Base-by-base conservation (phyloP, 2,888 invertebrate species). In the Yponomeuta cagnagella region DNA sequence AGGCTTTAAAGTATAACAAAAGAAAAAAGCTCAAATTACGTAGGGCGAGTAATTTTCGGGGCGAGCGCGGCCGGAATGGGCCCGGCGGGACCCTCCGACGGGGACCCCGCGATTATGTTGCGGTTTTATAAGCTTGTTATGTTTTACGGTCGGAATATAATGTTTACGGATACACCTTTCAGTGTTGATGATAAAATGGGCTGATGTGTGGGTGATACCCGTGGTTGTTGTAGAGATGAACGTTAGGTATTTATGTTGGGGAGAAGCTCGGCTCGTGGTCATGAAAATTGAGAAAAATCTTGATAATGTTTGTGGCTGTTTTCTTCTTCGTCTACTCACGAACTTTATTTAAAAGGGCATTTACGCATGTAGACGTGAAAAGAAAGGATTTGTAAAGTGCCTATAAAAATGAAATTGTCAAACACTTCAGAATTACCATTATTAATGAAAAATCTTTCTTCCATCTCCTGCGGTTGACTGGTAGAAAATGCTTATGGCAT, bases 91-190 rank as follows among this genome's bases (percentile, higher is more conserved):
- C 81, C 79, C 76, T 81, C 79, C 76, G 78, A 76, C 76, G 81
- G 83, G 82, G 85, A 85, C 85, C 88, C 83, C 77, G 83, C 89
- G 88, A 89, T 90, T 90, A 89, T 86, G 86, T 85, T 83, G 88
- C 82, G 88, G 87, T 83, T 90, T 90, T 88, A 90, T 91, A 88
- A 88, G 89, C 89, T 88, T 90, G 88, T 91, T 90, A 90, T 87
- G 86, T 90, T 90, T 91, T 89, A 89, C 82, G 86, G 81, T 78
- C 80, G 82, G 85, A 84, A 84, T 79, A 78, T 79, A 75, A 80
- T 80, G 85, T 85, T 85, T 84, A 85, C 81, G 82, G 80, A 80
- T 80, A 82, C 80, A 72, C 72, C 82, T 83, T 82, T 81, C 76
- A 79, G 80, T 78, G 74, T 76, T 75, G 75, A 76, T 74, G 77